Evolutionary conservation across 2,113 vertebrate species (phyloP).

Genomic region (Hystrix cristata): DNA sequence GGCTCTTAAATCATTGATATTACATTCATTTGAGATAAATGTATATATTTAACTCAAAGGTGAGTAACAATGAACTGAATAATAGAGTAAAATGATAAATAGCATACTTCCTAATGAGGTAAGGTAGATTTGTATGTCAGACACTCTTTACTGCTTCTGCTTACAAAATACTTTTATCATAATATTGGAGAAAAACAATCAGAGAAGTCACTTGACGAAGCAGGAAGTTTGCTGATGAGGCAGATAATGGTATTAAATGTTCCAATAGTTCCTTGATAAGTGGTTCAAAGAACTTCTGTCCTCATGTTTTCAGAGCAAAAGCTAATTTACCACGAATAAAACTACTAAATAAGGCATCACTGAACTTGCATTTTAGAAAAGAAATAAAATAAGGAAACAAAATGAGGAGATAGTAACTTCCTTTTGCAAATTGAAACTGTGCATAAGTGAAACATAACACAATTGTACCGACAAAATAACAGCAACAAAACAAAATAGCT

Average conservation of each 20-base stretch:
- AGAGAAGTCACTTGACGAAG: constrained; percentile 59
- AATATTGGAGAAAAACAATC: constrained; percentile 53
- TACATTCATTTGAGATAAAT: constrained; percentile 38
- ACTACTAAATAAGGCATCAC: constrained; percentile 48
- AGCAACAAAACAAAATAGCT: neutral
- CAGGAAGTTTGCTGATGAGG: constrained; percentile 71
- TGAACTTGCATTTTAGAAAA: constrained; percentile 52
- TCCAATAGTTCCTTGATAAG: constrained; percentile 75
- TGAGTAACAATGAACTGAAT: neutral
- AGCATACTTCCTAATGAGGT: neutral
- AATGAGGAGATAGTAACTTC: constrained; percentile 54
- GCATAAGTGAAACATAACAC: constrained; percentile 1
- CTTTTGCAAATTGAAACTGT: constrained; percentile 49
- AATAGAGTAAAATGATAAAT: neutral
- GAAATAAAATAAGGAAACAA: constrained; percentile 63
- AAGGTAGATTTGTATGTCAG: neutral
- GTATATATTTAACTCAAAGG: neutral
- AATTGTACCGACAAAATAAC: constrained; percentile 32
- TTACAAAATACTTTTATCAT: constrained; percentile 61
- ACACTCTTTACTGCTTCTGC: constrained; percentile 2
- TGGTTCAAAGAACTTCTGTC: constrained; percentile 76
- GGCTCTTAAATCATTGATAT: neutral
- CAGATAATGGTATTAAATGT: constrained; percentile 72
- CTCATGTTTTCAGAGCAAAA: constrained; percentile 74
- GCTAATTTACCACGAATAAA: constrained; percentile 79